Evolutionary conservation across 2,113 vertebrate species (phyloP).

Genomic region (Tauraco erythrolophus): DNA sequence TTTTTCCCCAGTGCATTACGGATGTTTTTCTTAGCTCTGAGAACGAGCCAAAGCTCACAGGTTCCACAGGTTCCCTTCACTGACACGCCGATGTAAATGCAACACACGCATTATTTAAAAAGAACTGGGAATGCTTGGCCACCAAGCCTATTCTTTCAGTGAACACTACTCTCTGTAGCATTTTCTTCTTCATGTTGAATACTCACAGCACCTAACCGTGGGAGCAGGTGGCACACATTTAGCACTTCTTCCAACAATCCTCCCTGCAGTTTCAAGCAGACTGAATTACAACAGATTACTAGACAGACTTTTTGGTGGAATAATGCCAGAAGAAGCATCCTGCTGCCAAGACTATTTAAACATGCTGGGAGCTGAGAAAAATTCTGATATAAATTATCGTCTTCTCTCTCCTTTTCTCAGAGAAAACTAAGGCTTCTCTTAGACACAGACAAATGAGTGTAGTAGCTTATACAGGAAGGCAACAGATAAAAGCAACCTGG

Average conservation of each 20-base stretch:
- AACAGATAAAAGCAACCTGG: not conserved
- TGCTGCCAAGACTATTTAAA: constrained; percentile 36
- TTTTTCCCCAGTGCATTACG: not conserved
- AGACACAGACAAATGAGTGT: not conserved
- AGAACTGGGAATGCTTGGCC: not conserved
- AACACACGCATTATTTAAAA: not conserved
- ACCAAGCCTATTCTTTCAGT: not conserved
- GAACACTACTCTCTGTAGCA: not conserved
- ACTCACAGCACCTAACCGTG: not conserved
- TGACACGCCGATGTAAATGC: not conserved
- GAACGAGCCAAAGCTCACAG: not conserved
- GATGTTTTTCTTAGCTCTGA: not conserved
- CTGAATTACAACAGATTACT: constrained; percentile 27
- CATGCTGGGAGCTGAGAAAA: not conserved
- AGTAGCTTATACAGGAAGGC: not conserved
- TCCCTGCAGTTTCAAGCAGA: not conserved
- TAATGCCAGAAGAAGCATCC: constrained; percentile 21
- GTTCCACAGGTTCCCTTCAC: not conserved
- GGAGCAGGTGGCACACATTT: constrained; percentile 18
- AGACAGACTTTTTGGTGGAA: constrained; percentile 34
- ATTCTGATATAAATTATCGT: not conserved
- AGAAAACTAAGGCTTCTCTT: not conserved
- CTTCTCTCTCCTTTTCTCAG: not conserved
- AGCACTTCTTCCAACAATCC: not conserved
- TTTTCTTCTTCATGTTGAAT: not conserved